These are phyloP conservation scores for Cheilinus undulatus DNA, from an alignment of 2,113 vertebrate genomes.

Conservation along the genomic window DNA sequence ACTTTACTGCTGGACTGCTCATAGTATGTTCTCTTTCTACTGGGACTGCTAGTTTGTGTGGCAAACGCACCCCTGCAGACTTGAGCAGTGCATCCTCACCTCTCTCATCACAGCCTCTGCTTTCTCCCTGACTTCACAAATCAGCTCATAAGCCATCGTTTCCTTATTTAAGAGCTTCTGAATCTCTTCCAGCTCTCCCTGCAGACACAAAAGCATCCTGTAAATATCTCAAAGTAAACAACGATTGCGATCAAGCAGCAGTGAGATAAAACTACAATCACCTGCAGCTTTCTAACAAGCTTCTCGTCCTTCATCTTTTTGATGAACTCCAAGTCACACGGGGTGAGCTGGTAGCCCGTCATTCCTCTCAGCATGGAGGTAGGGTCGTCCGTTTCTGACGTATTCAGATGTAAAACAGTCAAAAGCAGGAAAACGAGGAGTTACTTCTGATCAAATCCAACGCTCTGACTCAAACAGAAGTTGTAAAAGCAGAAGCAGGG, in stretches of 20 bases:
- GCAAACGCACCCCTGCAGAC: too few relatives aligned
- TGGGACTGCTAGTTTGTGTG: too few relatives aligned
- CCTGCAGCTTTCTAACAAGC: constrained; percentile 61
- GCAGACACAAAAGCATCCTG: background rate
- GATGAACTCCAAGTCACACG: constrained; percentile 72
- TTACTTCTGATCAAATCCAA: background rate
- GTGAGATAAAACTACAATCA: background rate
- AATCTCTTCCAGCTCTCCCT: constrained; percentile 60
- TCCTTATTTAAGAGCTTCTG: constrained; percentile 42
- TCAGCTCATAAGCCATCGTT: constrained; percentile 35
- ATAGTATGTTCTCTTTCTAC: too few relatives aligned
- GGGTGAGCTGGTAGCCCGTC: constrained; percentile 71
- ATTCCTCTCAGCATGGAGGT: constrained; percentile 74
- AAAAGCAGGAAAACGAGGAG: background rate
- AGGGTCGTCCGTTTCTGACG: constrained; percentile 5
- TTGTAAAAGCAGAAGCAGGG: too few relatives aligned
- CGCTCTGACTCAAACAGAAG: too few relatives aligned
- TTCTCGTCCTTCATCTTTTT: constrained; percentile 63
- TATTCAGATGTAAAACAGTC: background rate
- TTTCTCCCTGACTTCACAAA: constrained; percentile 12
- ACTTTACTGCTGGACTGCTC: too few relatives aligned
- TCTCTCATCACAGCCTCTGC: constrained; percentile 41
- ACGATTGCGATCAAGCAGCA: too few relatives aligned
- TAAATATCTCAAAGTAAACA: background rate
- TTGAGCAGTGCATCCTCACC: too few relatives aligned